These are phyloP conservation scores for Rotaria sp. DNA, from an alignment of 2,888 invertebrate species.

Conservation along the genomic window DNA sequence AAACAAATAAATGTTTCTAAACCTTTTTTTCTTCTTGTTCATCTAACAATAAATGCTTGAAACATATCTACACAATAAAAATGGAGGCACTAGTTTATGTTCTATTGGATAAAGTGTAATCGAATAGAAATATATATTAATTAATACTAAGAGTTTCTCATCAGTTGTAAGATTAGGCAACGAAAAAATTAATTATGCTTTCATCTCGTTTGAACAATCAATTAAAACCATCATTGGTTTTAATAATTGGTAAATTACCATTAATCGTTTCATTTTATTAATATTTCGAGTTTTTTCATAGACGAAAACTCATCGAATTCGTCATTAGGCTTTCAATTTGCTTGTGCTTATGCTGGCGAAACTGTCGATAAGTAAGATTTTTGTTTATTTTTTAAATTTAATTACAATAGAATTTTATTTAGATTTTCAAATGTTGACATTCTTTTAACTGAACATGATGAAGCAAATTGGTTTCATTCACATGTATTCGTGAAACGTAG, in stretches of 20 bases:
- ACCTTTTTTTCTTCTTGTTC: neutral
- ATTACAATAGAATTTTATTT: neutral
- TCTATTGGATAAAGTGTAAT: neutral
- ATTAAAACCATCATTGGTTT: neutral
- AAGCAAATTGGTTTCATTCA: neutral
- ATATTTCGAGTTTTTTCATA: neutral
- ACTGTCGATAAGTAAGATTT: neutral
- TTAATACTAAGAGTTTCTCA: too few species aligned
- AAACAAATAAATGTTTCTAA: neutral
- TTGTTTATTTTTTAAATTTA: neutral
- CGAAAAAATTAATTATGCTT: neutral
- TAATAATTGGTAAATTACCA: neutral
- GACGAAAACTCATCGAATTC: neutral
- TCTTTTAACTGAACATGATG: constrained; percentile 17
- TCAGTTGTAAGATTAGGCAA: too few species aligned
- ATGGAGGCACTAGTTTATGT: neutral
- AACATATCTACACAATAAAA: neutral
- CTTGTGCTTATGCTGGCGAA: neutral
- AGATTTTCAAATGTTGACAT: neutral
- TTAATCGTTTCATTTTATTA: fast-evolving
- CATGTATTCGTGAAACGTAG: neutral
- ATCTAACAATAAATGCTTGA: neutral
- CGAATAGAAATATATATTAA: neutral
- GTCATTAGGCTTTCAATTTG: constrained; percentile 7
- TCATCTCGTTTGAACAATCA: neutral